Evolutionary conservation across 1,140 invertebrate species (phyloP), one percentile per base, ranked within the genome.

Genomic region (Meloidogyne floridensis): DNA sequence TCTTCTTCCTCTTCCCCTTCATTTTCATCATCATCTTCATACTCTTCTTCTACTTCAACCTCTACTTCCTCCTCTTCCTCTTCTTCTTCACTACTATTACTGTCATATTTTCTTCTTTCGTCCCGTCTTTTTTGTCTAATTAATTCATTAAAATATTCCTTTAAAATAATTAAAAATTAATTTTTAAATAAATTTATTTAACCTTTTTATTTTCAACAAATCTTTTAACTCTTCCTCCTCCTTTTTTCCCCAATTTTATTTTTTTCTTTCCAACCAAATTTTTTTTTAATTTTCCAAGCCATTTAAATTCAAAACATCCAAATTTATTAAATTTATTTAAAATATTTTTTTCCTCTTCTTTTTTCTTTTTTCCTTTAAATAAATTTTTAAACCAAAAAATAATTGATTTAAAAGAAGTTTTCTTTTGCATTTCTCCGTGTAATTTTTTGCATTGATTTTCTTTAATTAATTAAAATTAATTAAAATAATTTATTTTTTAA

Each of bases 141-240:
- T 65, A 65, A 65, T 65, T 65, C 56, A 13, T n/a, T 65, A 65
- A 65, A 65, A 65, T 65, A 65, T 65, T n/a, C 56, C 56, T 65
- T 65, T 65, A 13, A 13, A 65, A 65, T n/a, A n/a, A n/a, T n/a
- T n/a, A n/a, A n/a, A 65, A n/a, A 47, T 47, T 47, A 47, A 47
- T 47, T 47, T 47, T 47, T 47, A 47, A 47, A 47, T 47, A 47
- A 47, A 47, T 47, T 47, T 47, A 47, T 47, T 47, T 47, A 65
- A 65, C 15, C 4, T 65, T n/a, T n/a, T n/a, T n/a, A 65, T n/a
- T 65, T 3, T n/a, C 10, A 65, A 65, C 15, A n/a, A 15, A 65
- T 3, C 56, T 13, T 65, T 65, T 65, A 3, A 65, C 15, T 65
- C 56, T n/a, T 65, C 15, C 15, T n/a, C 56, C 10, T 65, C n/a